Evolutionary conservation across 2,888 invertebrate species (phyloP), one percentile per base, ranked within the genome.

Genomic region (Eulithis testata): DNA sequence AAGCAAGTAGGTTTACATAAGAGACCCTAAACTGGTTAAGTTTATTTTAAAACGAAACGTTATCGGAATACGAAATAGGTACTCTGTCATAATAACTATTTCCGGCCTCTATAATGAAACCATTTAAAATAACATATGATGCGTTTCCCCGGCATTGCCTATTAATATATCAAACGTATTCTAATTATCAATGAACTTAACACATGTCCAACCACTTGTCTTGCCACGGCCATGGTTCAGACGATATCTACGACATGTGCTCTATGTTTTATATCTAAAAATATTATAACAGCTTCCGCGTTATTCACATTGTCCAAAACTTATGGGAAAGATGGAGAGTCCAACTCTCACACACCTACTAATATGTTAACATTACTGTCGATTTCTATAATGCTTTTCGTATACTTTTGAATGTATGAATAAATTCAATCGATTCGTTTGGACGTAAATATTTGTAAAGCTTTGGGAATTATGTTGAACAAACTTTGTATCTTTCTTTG

Each of bases 211-310:
- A 43, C 55, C 63, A 69, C 59, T 62, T 65, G 67, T 63, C 59
- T 62, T 65, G 67, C 60, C 63, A 43, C 57, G 44, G 49, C 56
- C 31, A 49, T 56, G 60, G 59, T 59, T 54, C 47, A 45, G 58
- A 54, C 49, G 45, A 40, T 54, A 58, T 45, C 62, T 55, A 45
- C 36, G 47, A 71, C 76, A 77, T 76, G 69, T 77, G 77, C 66
- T 78, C 72, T 66, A 63, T 62, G 77, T 67, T 78, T 72, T 66
- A 63, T 62, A 70, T 73, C 73, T 70, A 72, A 68, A 71, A 68
- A 73, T 78, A 78, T 76, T 77, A 74, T 75, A 73, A 71, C 68
- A 79, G 79, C 82, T 84, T 84, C 85, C 83, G 82, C 76, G 70
- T 77, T 74, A 76, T 77, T 77, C 44, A 43, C 56, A 72, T 64